Evolutionary conservation across 2,888 invertebrate species (phyloP), one percentile per base, ranked within the genome.

Genomic region (Polietes domitor): DNA sequence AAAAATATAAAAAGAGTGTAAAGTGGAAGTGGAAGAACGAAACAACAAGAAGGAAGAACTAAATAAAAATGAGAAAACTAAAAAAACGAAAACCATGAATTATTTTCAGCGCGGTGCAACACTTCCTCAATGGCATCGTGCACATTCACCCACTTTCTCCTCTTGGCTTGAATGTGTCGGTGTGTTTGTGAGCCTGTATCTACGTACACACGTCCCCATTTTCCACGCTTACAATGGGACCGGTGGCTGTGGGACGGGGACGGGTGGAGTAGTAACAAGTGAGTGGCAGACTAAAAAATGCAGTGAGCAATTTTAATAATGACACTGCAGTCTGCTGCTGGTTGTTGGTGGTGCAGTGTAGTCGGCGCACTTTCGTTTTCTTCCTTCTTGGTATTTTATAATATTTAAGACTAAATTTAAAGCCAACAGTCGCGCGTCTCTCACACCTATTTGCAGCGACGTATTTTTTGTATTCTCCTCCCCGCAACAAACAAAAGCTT

Each of bases 1-100:
- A 85, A 72, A 79, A 79, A 85, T 84, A 76, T 76, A 78, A 77
- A 80, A 71, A 72, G n/a, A n/a, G 76, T 81, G 75, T 76, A 76
- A 63, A 75, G 70, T 65, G 71, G 17, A 73, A 58, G 68, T 21
- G 68, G 15, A 65, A 65, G 68, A 43, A 80, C 10, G 41, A 77
- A 80, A 76, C 65, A 77, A 58, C 41, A 65, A 50, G 65, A 55
- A 37, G 21, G 61, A 55, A 75, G 58, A 84, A 77, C 50, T 70
- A 15, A 78, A 78, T 32, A 55, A 61, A 63, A 19, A 53, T 58
- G 61, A 65, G 58, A 61, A 74, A 58, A 61, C 15, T 37, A 63
- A 76, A 82, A 74, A 53, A 72, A 63, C 10, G 19, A 47, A 47
- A 65, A 78, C 43, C 26, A 21, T 71, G 53, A 81, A 68, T 70